Evolutionary conservation across 2,797 vertebrate genomes (phyloP).

Genomic region (Tenualosa ilisha): DNA sequence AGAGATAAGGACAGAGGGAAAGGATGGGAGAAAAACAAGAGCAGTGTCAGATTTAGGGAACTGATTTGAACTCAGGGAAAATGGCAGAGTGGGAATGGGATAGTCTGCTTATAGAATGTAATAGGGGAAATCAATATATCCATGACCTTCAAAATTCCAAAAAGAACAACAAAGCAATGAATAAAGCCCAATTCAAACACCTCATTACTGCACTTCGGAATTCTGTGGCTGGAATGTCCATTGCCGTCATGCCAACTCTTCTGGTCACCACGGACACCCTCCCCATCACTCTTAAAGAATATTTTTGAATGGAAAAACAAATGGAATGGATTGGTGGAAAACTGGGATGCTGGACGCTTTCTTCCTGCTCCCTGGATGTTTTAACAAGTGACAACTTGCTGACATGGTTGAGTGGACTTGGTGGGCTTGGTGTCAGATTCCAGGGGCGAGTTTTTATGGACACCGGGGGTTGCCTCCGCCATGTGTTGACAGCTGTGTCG

Average conservation of each 20-base stretch:
- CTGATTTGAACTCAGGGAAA: constrained; percentile 20
- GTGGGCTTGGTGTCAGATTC: constrained; percentile 64
- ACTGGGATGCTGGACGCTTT: not conserved
- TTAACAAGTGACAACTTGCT: constrained; percentile 70
- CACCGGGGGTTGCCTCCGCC: constrained; percentile 57
- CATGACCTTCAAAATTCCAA: not conserved
- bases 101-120: not conserved
- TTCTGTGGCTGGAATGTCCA: constrained; percentile 1
- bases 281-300: not conserved
- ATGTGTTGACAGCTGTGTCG: constrained; percentile 61
- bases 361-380: constrained; percentile 41
- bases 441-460: constrained; percentile 51
- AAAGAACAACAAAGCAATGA: not conserved
- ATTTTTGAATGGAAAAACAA: constrained; percentile 16
- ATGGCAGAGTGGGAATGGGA: constrained; percentile 38
- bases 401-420: constrained; percentile 54
- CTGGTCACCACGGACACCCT: not conserved
- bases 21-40: constrained; percentile 37
- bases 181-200: not conserved
- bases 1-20: constrained; percentile 23
- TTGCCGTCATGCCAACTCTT: not conserved
- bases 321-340: not conserved
- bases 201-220: not conserved
- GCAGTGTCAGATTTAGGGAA: constrained; percentile 31
- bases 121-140: not conserved